Evolutionary conservation across 2,888 invertebrate genomes (phyloP), one percentile per base, ranked within the genome.

Genomic region (Eristalinus aeneus): DNA sequence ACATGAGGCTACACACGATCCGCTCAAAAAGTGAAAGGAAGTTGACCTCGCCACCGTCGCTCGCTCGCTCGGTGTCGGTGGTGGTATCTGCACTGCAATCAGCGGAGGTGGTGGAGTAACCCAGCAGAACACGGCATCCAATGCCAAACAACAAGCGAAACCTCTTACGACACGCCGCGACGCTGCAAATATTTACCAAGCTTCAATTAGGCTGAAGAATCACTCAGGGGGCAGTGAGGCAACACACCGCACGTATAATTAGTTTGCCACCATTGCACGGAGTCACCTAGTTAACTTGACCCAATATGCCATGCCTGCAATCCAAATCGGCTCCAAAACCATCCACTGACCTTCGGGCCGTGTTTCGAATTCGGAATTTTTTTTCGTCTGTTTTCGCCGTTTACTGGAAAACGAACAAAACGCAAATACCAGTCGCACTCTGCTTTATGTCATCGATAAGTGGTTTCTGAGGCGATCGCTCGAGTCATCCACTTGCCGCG

Each of bases 21-120:
- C 56, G 67, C 63, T 71, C 54, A 46, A 81, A 80, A 85, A 77
- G 85, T 86, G 85, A 86, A 82, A 86, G 85, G 81, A 68, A 74
- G 85, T 65, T 65, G 58, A 74, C 85, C 85, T 82, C 77, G 85
- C 73, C 77, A 82, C 73, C 27, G 54, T 72, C 27, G 27, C 2
- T 27, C 27, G 27, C 76, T 76, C 32, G 81, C 77, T 80, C 75
- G 61, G 31, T 54, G 63, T 16, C 53, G 53, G 16, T 11, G 10
- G n/a, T 63, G 16, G 63, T 39, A 60, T 46, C 46, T 46, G 46
- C 46, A 46, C 16, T 9, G 6, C 16, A 46, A 46, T 46, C 46
- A 16, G 46, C 8, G 46, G 46, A 46, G 46, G 46, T 46, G 46
- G 46, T 16, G 16, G 46, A 46, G 46, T 16, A 46, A 16, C 46